Base-by-base conservation (phyloP, 2,888 invertebrate species). In the Lasioglossum zephyrum region DNA sequence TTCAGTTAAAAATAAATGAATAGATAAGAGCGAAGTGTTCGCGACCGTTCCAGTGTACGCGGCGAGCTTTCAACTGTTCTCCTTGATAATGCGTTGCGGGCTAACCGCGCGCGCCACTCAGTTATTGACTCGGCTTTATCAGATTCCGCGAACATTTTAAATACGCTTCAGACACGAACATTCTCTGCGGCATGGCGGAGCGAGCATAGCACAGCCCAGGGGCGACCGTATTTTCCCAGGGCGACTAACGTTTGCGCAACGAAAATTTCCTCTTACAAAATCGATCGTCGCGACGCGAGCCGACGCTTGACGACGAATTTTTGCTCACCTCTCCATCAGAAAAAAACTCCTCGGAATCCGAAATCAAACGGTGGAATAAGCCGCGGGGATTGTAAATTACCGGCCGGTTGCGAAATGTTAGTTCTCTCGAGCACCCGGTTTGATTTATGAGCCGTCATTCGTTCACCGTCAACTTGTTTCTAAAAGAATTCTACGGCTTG, bases 101-200 rank as follows among this genome's bases (percentile, higher is more conserved):
- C 41, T 36, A 70, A 44, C 57, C n/a, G 63, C 44, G 73, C 44
- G 69, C 41, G 73, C 53, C 73, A 73, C 76, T 77, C 83, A 47
- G 70, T 82, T 78, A 84, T 75, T 66, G 74, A 72, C 76, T 66
- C 44, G 75, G 31, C n/a, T 77, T 79, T 66, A 83, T 82, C 63
- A 60, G 73, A 77, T 78, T 69, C 13, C 36, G 4, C 47, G 69
- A 77, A 77, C 73, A 63, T 69, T 83, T 83, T 79, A 76, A 79
- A 83, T 70, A 73, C 66, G 57, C 18, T 76, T 39, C 26, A 39
- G 72, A 36, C 76, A 79, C 22, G 70, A 77, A 75, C 44, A 13
- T 39, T 72, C 66, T 74, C 36, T 36, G 39, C 66, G 57, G 57
- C 53, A 22, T 6, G 63, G 31, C 36, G 9, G 22, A 39, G 22